Evolutionary conservation across 2,797 vertebrate species (phyloP), one percentile per base, ranked within the genome.

Genomic region (Acanthornis magna): DNA sequence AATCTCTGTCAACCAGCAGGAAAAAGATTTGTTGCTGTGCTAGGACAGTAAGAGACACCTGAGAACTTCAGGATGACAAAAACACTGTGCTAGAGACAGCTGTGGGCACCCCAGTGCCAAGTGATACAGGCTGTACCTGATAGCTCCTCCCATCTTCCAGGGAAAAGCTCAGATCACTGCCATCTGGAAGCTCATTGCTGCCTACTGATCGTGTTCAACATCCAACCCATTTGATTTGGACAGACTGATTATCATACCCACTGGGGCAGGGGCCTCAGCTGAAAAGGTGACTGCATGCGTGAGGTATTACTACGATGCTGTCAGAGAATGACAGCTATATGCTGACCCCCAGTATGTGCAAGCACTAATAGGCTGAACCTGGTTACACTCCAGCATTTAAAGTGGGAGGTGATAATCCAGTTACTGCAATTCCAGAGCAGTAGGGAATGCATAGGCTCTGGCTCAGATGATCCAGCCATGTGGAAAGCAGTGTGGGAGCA

Each of bases 401-500:
- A 88, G 89, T 36, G 54, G 82, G 57, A 93, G 47, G 82, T 88
- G 88, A 86, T 72, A 86, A 88, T 30, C 40, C 76, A 88, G 40
- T 62, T 47, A 47, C 47, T 1, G 14, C 70, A 81, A 57, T 50
- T 89, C 76, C 73, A 43, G 72, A 86, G 76, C 42, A 30, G 62
- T 1, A 85, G 50, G 67, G 79, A 91, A 92, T 10, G 45, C 50
- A 68, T 0, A 80, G 62, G 66, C 58, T 94, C 77, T 7, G 7
- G 71, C 25, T 89, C 55, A 89, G 82, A 78, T 73, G 84, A 91
- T 66, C 78, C 68, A 82, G 78, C 43, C 40, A 5, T 7, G 76
- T 84, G 63, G 70, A 88, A 94, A 93, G 93, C 90, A 90, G 85
- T 21, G 62, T 66, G 90, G 88, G 62, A 92, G 78, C 81, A 83